Conservation (phyloP, 1,140 invertebrate species). For the Drosophila sechellia region DNA sequence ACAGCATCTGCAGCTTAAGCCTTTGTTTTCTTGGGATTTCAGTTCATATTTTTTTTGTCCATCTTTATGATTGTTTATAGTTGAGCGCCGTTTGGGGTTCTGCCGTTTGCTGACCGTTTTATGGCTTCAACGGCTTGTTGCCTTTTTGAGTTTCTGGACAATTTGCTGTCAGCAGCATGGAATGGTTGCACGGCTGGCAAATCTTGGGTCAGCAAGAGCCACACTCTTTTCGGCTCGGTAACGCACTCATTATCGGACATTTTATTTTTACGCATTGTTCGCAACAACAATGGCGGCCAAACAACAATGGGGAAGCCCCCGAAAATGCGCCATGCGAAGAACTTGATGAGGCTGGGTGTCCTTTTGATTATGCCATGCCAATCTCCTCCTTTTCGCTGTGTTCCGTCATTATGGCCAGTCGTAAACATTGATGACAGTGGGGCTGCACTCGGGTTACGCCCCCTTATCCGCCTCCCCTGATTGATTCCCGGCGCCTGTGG, state of each 20-base stretch:
- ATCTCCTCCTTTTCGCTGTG: conserved; percentile 24
- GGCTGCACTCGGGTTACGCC: conserved; percentile 28
- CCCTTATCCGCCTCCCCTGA: conserved; percentile 27
- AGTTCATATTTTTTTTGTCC: not conserved
- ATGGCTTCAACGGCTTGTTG: conserved; percentile 71
- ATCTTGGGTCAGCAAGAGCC: conserved; percentile 37
- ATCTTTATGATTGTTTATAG: conserved; percentile 35
- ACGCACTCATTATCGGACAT: conserved; percentile 73
- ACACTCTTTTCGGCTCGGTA: conserved; percentile 27
- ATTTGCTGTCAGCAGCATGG: conserved; percentile 43
- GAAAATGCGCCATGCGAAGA: conserved; percentile 30
- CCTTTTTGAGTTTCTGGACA: conserved; percentile 62
- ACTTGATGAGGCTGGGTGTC: conserved; percentile 76
- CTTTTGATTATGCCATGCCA: conserved; percentile 67
- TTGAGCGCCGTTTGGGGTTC: conserved; percentile 23
- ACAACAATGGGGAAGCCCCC: conserved; percentile 25
- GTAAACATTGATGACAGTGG: conserved; percentile 82
- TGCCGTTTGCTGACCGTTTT: conserved; percentile 52
- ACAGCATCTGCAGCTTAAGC: conserved; percentile 28
- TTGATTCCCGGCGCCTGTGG: conserved; percentile 57
- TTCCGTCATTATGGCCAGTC: conserved; percentile 70
- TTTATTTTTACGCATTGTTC: conserved; percentile 76
- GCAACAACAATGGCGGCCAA: conserved; percentile 11
- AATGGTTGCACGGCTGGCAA: conserved; percentile 15
- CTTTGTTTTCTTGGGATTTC: conserved; percentile 17